phyloP scores from a whole-genome alignment of 2,797 vertebrate species.

The Tapera naevia region DNA sequence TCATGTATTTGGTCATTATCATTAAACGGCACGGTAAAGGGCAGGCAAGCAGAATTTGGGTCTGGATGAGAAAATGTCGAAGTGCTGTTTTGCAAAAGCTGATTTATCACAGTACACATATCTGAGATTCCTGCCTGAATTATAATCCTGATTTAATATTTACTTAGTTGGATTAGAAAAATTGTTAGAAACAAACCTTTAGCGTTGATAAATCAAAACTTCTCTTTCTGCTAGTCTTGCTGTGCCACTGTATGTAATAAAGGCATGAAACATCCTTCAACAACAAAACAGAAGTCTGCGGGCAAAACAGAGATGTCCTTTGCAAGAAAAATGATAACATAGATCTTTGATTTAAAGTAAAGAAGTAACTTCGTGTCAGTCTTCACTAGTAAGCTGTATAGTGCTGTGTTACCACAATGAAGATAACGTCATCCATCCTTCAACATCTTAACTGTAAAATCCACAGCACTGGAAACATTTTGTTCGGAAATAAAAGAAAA shows the following conservation, averaged over 20 bases:
- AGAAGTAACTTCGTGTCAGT: background rate
- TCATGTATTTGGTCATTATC: background rate
- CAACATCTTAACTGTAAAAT: constrained; percentile 13
- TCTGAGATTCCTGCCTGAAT: background rate
- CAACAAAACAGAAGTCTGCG: background rate
- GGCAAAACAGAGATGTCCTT: background rate
- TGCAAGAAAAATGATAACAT: background rate
- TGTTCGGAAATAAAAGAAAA: constrained; percentile 27
- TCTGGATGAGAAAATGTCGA: background rate
- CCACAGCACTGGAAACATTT: background rate
- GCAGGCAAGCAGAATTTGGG: background rate
- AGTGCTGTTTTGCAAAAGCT: background rate
- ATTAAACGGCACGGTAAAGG: background rate
- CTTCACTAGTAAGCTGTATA: background rate
- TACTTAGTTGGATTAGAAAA: background rate
- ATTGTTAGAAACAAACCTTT: constrained; percentile 45
- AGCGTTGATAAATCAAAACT: background rate
- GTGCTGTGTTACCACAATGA: background rate
- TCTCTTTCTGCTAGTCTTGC: background rate
- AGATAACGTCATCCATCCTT: background rate
- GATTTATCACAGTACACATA: background rate
- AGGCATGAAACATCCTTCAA: constrained; percentile 1
- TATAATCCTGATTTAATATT: background rate
- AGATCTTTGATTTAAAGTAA: background rate
- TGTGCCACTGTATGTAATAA: background rate